These are phyloP conservation scores for Drosophila basisetae DNA, from an alignment of 2,888 invertebrate genomes.

Conservation along the genomic window DNA sequence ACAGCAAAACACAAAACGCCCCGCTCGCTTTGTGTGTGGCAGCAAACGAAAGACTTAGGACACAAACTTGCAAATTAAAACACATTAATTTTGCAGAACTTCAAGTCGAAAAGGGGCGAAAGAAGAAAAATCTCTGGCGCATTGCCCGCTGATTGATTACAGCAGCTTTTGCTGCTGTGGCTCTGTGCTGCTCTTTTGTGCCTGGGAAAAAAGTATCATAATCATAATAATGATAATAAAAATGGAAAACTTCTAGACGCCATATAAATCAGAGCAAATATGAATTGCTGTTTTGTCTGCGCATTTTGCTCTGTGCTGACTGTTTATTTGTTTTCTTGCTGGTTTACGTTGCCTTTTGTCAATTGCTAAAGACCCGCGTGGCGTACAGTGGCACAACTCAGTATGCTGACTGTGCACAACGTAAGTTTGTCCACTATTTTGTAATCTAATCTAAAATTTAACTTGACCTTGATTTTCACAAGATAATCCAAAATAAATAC, in stretches of 20 bases:
- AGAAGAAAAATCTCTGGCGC: slow-evolving; percentile 39
- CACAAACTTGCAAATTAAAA: slow-evolving; percentile 82
- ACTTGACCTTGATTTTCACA: not conserved
- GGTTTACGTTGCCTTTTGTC: slow-evolving; percentile 71
- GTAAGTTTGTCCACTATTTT: too few species aligned
- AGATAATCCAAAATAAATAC: not conserved
- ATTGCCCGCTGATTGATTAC: slow-evolving; percentile 71
- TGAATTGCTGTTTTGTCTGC: slow-evolving; percentile 78
- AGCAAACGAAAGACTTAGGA: slow-evolving; percentile 76
- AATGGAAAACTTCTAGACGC: slow-evolving; percentile 81
- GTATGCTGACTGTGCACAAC: not conserved
- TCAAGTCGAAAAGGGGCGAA: slow-evolving; percentile 38
- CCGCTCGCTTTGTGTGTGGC: slow-evolving; percentile 60
- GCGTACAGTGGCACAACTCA: slow-evolving; percentile 39
- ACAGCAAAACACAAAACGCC: slow-evolving; percentile 47
- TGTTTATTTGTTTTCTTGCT: slow-evolving; percentile 67
- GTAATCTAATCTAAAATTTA: too few species aligned
- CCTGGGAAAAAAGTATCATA: slow-evolving; percentile 75
- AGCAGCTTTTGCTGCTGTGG: slow-evolving; percentile 39
- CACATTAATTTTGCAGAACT: slow-evolving; percentile 72
- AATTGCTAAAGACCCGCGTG: slow-evolving; percentile 60
- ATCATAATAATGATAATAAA: slow-evolving; percentile 81
- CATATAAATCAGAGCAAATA: slow-evolving; percentile 81
- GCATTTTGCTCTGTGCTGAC: slow-evolving; percentile 51
- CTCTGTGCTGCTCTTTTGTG: slow-evolving; percentile 49